Evolutionary conservation across 1,140 invertebrate species (phyloP).

Genomic region (Drosophila leontia): DNA sequence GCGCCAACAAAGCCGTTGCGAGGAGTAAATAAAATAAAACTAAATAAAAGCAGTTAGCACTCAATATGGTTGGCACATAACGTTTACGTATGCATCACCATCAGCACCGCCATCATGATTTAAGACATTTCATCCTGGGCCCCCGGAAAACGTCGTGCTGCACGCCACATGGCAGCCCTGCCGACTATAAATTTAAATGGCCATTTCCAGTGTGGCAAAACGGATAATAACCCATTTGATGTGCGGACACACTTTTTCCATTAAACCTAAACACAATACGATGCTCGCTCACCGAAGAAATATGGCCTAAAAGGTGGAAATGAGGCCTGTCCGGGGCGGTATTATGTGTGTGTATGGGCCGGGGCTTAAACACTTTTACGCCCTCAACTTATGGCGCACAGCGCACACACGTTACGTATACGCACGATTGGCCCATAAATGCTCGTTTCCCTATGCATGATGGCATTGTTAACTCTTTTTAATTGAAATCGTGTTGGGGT

Average conservation of each 20-base stretch:
- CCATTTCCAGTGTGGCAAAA: slow-evolving; percentile 48
- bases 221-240: slow-evolving; percentile 50
- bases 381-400: slow-evolving; percentile 32
- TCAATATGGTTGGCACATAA: slow-evolving; percentile 11
- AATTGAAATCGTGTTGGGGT: slow-evolving; percentile 45
- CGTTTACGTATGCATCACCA: slow-evolving; percentile 32
- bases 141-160: slow-evolving; percentile 17
- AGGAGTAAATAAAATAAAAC: slow-evolving; percentile 30
- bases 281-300: slow-evolving; percentile 46
- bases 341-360: slow-evolving; percentile 24
- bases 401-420: slow-evolving; percentile 46
- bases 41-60: slow-evolving; percentile 30
- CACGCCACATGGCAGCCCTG: slow-evolving; percentile 30
- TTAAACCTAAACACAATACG: slow-evolving; percentile 46
- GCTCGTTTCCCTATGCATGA: slow-evolving; percentile 27
- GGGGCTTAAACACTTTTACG: slow-evolving; percentile 41
- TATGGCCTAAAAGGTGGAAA: slow-evolving; percentile 27
- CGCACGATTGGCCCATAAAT: slow-evolving; percentile 50
- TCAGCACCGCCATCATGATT: slow-evolving; percentile 16
- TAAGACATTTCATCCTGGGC: slow-evolving; percentile 27
- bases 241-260: slow-evolving; percentile 51
- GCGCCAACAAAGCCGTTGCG: slow-evolving; percentile 2
- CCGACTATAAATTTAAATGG: slow-evolving; percentile 47
- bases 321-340: slow-evolving; percentile 7
- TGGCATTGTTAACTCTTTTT: slow-evolving; percentile 42